These are phyloP conservation scores for Mirza zaza DNA, from an alignment of 2,113 vertebrate genomes.

Conservation along the genomic window DNA sequence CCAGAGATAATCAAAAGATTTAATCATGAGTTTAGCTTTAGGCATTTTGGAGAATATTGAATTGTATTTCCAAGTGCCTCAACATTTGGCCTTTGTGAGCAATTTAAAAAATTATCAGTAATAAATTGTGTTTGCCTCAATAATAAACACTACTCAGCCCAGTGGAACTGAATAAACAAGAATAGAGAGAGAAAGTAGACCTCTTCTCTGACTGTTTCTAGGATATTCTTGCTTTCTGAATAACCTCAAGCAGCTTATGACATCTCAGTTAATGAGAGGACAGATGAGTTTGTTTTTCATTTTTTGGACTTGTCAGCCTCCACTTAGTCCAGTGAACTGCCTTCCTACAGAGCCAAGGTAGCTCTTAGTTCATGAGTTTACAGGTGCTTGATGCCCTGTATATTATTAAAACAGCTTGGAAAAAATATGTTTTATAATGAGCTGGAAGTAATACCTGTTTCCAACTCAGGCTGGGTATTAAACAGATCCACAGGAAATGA, in stretches of 20 bases:
- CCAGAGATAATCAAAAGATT: slow-evolving; percentile 4
- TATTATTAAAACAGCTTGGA: not conserved
- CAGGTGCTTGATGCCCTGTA: not conserved
- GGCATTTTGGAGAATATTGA: not conserved
- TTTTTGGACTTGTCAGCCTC: not conserved
- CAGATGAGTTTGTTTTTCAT: not conserved
- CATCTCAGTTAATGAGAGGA: not conserved
- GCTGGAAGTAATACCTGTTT: not conserved
- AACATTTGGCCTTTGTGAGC: not conserved
- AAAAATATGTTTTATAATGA: not conserved
- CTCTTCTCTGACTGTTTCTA: not conserved
- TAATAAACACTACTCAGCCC: not conserved
- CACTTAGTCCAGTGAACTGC: not conserved
- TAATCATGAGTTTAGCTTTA: not conserved
- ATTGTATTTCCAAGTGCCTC: not conserved
- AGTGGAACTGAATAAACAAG: not conserved
- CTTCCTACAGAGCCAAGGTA: not conserved
- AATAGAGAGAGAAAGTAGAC: not conserved
- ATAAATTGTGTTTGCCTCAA: not conserved
- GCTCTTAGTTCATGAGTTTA: not conserved
- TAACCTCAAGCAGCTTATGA: not conserved
- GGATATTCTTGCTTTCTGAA: not conserved
- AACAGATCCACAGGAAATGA: not conserved
- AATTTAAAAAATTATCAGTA: slow-evolving; percentile 9
- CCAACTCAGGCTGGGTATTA: not conserved